These are phyloP conservation scores for Hexactinellida sp. DNA, from an alignment of 37 sponge, comb jelly and placozoan genomes.

Conservation along the genomic window DNA sequence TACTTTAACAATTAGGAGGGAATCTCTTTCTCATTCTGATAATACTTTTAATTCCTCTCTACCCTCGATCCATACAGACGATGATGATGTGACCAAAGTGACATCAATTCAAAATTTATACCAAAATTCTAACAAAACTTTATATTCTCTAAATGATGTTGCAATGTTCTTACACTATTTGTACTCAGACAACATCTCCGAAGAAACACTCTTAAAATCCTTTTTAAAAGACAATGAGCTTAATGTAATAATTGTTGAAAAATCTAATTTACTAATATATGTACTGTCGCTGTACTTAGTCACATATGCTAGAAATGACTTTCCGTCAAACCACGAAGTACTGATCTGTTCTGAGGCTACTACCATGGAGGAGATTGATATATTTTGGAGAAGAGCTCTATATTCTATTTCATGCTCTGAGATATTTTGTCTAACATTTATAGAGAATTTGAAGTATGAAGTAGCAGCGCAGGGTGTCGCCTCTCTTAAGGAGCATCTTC, in stretches of 20 bases:
- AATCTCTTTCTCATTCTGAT: too few species aligned
- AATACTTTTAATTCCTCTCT: too few species aligned
- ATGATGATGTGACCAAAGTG: too few species aligned
- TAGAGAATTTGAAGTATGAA: background rate
- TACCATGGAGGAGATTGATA: background rate
- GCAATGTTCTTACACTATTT: background rate
- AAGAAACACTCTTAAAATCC: too few species aligned
- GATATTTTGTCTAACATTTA: background rate
- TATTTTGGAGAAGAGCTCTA: constrained; percentile 14
- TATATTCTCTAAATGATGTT: background rate
- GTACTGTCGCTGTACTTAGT: too few species aligned
- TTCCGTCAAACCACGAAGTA: background rate
- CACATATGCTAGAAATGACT: too few species aligned
- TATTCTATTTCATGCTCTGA: background rate
- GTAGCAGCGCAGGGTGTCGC: background rate
- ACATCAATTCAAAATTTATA: too few species aligned
- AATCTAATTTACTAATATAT: too few species aligned
- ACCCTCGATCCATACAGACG: too few species aligned
- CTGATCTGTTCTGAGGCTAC: background rate
- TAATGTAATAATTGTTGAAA: background rate
- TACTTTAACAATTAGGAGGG: too few species aligned
- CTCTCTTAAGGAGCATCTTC: background rate
- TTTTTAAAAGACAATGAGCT: background rate
- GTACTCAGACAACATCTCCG: background rate
- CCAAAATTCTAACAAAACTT: too few species aligned